Percentiles rank a stretch among this genome's conserved stretches.
These are phyloP conservation scores for Heliopora coerulea DNA, from an alignment of 92 coral and sea anemone species.

Conservation along the genomic window DNA sequence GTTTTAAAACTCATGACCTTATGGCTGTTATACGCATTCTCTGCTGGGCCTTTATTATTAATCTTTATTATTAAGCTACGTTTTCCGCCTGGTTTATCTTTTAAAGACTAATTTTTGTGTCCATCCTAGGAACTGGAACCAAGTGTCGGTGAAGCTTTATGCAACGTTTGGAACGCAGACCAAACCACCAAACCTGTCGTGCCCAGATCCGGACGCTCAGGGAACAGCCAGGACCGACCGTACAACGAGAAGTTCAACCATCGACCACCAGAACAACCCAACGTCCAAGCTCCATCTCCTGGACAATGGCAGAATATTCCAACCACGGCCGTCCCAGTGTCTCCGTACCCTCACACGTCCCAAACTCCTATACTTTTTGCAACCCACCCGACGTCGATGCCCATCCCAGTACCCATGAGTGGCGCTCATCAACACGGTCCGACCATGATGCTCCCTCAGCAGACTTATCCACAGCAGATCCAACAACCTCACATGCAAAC, in stretches of 20 bases:
- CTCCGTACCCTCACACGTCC: slow-evolving; percentile 58
- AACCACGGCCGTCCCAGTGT: slow-evolving; percentile 46
- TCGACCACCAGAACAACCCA: slow-evolving; percentile 50
- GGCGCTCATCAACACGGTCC: slow-evolving; percentile 73
- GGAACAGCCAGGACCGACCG: slow-evolving; percentile 47
- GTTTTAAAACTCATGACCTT: no score
- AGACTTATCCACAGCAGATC: slow-evolving; percentile 51
- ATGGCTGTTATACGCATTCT: no score
- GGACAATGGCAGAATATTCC: slow-evolving; percentile 76
- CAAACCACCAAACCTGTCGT: slow-evolving; percentile 35
- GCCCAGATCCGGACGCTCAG: slow-evolving; percentile 53
- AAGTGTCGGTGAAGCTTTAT: slow-evolving; percentile 80
- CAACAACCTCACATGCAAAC: slow-evolving; percentile 58
- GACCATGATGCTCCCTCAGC: slow-evolving; percentile 57
- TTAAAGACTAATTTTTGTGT: not conserved
- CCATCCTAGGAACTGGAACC: slow-evolving; percentile 85
- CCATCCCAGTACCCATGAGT: slow-evolving; percentile 93
- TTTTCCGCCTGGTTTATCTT: no score
- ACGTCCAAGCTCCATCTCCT: slow-evolving; percentile 34
- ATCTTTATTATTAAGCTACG: no score
- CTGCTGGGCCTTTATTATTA: no score
- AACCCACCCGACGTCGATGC: slow-evolving; percentile 96
- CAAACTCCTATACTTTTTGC: slow-evolving; percentile 66
- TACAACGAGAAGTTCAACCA: slow-evolving; percentile 21
- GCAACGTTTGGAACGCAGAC: slow-evolving; percentile 83